These are phyloP conservation scores for Drosophila putrida DNA, from an alignment of 2,888 invertebrate genomes.

Conservation along the genomic window DNA sequence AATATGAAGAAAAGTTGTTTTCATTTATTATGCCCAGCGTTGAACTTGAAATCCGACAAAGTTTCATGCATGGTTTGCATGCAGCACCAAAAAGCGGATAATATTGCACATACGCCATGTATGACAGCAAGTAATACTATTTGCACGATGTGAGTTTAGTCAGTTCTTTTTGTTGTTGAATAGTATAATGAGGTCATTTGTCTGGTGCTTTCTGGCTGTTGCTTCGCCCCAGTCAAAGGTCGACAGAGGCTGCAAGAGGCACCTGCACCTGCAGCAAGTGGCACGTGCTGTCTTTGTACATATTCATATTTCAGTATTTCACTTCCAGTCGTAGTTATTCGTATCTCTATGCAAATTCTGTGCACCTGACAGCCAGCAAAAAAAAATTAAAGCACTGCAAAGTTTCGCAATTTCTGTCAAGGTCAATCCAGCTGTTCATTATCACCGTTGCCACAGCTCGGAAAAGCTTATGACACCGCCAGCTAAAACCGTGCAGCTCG, in stretches of 20 bases:
- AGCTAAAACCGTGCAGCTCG: constrained; percentile 23
- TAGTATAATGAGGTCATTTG: constrained; percentile 72
- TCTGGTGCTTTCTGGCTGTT: constrained; percentile 47
- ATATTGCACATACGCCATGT: constrained; percentile 62
- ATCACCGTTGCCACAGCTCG: constrained; percentile 45
- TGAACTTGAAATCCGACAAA: constrained; percentile 40
- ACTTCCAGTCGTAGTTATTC: constrained; percentile 3
- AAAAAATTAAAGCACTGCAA: constrained; percentile 24
- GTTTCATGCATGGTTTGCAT: constrained; percentile 17
- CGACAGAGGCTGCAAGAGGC: constrained; percentile 21
- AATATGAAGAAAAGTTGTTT: constrained; percentile 22
- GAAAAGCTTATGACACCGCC: constrained; percentile 12
- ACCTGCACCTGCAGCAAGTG: constrained; percentile 38
- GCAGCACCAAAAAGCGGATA: constrained; percentile 38
- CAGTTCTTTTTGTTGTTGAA: constrained; percentile 16
- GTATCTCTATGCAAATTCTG: constrained; percentile 43
- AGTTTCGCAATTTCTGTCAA: constrained; percentile 57
- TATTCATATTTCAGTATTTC: not conserved
- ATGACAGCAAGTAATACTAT: constrained; percentile 23
- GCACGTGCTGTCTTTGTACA: constrained; percentile 14
- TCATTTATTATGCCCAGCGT: constrained; percentile 28
- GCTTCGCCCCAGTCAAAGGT: constrained; percentile 54
- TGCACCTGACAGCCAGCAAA: constrained; percentile 35
- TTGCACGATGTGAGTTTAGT: constrained; percentile 18
- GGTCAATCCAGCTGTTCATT: constrained; percentile 70